A percentile compares a stretch with the other conserved stretches of the same genome.
Evolutionary conservation across 2,113 vertebrate species (phyloP).

Genomic region (Anhinga rufa): DNA sequence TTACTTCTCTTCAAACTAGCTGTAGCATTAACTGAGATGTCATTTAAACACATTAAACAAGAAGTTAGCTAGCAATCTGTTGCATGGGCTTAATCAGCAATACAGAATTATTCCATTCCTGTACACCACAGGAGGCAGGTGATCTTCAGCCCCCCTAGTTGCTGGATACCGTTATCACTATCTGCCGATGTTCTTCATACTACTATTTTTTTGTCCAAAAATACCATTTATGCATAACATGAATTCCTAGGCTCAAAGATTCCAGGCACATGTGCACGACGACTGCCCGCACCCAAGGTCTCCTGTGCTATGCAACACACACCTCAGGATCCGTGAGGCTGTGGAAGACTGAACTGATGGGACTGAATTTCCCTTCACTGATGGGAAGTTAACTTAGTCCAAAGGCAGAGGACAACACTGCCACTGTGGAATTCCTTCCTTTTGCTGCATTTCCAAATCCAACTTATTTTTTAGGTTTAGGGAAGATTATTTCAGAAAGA

Average conservation of each 20-base stretch:
- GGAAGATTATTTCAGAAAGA: neutral
- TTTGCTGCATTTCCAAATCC: neutral
- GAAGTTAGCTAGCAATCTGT: neutral
- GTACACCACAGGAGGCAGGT: neutral
- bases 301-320: neutral
- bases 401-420: neutral
- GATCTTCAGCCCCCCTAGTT: neutral
- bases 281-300: neutral
- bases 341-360: neutral
- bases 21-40: neutral
- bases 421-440: neutral
- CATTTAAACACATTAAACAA: neutral
- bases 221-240: neutral
- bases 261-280: neutral
- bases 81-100: neutral
- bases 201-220: neutral
- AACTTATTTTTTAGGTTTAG: neutral
- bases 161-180: neutral
- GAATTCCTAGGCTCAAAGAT: neutral
- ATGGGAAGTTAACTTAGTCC: neutral
- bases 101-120: neutral
- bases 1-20: neutral
- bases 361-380: neutral
- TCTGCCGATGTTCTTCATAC: neutral
- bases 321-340: neutral